Evolutionary conservation across 2,113 vertebrate genomes (phyloP).

Genomic region (Gasterosteus aculeatus): DNA sequence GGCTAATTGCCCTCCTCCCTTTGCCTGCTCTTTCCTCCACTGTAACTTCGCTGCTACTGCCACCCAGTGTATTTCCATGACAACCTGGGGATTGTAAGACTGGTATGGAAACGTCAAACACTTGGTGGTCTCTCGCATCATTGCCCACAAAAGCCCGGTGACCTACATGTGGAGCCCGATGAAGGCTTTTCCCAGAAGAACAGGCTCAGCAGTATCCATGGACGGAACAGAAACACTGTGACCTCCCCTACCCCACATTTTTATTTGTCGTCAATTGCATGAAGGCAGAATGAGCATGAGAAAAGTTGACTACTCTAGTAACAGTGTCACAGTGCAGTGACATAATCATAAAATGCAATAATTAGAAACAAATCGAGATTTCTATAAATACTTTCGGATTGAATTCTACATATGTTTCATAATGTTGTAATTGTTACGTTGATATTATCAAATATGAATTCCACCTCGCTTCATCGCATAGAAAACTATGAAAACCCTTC

Average conservation of each 20-base stretch:
- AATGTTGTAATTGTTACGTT: not conserved
- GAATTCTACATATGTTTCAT: not conserved
- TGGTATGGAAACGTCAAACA: constrained; percentile 84
- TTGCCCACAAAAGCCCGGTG: constrained; percentile 74
- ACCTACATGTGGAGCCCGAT: constrained; percentile 74
- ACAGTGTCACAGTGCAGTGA: constrained; percentile 1
- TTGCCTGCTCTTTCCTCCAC: constrained; percentile 58
- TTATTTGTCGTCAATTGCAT: constrained; percentile 43
- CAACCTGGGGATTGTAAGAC: constrained; percentile 78
- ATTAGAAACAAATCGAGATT: constrained; percentile 4
- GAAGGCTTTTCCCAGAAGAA: constrained; percentile 79
- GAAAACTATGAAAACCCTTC: not conserved
- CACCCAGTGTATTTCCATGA: constrained; percentile 80
- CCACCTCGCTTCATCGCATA: not conserved
- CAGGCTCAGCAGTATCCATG: constrained; percentile 39
- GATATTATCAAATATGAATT: not conserved
- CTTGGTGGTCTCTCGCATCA: constrained; percentile 66
- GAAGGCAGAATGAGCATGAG: constrained; percentile 3
- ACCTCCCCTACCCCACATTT: not conserved
- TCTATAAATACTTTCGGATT: not conserved
- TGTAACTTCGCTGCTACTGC: constrained; percentile 66
- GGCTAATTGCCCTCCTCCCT: constrained; percentile 74
- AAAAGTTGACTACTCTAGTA: constrained; percentile 5
- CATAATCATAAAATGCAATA: constrained; percentile 5
- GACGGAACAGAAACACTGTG: constrained; percentile 38